A percentile compares a stretch with the other conserved stretches of the same genome.
phyloP scores from a whole-genome alignment of 2,113 vertebrate genomes.

The Polyodon spathula region DNA sequence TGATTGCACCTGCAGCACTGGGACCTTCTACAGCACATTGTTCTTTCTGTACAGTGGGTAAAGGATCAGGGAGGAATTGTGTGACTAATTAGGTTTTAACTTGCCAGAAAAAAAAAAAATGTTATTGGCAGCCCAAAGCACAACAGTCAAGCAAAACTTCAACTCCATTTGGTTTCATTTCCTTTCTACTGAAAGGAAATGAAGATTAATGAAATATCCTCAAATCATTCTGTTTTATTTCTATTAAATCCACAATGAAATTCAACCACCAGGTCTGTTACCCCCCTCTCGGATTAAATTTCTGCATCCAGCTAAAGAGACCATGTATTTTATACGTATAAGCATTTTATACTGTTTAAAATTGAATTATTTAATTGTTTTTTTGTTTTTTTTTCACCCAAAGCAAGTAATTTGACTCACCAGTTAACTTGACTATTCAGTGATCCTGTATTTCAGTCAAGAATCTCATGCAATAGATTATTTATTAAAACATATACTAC shows the following conservation, averaged over 20 bases:
- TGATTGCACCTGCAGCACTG: conserved; percentile 45
- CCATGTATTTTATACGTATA: conserved; percentile 22
- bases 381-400: conserved; percentile 27
- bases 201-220: conserved; percentile 97
- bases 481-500: no score
- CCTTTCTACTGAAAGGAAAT: conserved; percentile 85
- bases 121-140: conserved; percentile 66
- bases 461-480: no score
- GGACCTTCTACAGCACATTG: conserved; percentile 24
- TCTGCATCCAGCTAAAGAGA: conserved; percentile 49
- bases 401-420: conserved; percentile 20
- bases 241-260: conserved; percentile 97
- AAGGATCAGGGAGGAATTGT: conserved; percentile 76
- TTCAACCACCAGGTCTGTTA: conserved; percentile 66
- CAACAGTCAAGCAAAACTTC: conserved; percentile 56
- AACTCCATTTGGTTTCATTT: conserved; percentile 87
- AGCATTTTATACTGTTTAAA: conserved; percentile 38
- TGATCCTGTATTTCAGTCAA: no score
- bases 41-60: conserved; percentile 53
- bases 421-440: conserved; percentile 23
- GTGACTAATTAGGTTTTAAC: conserved; percentile 81
- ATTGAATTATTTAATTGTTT: conserved; percentile 42
- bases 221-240: conserved; percentile 95
- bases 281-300: conserved; percentile 70
- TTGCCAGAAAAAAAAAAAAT: conserved; percentile 69